Base-by-base conservation (phyloP, 1,140 invertebrate genomes). In the Globodera rostochiensis region DNA sequence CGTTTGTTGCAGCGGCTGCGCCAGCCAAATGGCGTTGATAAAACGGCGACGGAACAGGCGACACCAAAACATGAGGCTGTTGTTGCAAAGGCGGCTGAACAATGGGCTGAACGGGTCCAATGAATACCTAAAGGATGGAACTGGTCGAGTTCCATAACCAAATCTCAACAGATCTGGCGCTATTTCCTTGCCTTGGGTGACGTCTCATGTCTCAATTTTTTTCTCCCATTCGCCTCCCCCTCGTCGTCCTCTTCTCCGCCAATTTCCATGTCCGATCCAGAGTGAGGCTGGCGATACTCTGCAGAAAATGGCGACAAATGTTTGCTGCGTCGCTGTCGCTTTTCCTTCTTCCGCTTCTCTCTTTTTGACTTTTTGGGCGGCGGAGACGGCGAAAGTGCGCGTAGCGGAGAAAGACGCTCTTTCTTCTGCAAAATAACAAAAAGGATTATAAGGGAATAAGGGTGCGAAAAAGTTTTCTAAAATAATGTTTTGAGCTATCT, bases 171-270 rank as follows among this genome's bases (percentile, higher is more conserved):
- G 21, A 66, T 15, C 3, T 13, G 21, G 13, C 1, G 13, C 60
- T 13, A 15, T 21, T 21, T 66, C 60, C 60, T 45, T 45, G 15
- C 67, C 67, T 69, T 69, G 67, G 7, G 7, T 69, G 25, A 36
- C 19, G 69, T 45, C 46, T 47, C 69, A 7, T 15, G 21, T 71
- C 36, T 36, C 69, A 36, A 6, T 71, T 71, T 71, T 6, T 21
- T 8, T 0, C 1, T 19, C 11, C 25, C 69, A 19, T 36, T 45
- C 6, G 69, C 8, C 69, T 15, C 4, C 19, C 25, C 36, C 67
- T 82, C 81, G 36, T 70, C 81, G n/a, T 83, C 46, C 69, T 82
- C 81, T 11, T 70, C 81, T 15, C 82, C 82, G 57, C 82, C 82
- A 19, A 60, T 64, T 50, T 83, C 82, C 83, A 83, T 77, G 67